Evolutionary conservation across 1,140 invertebrate species (phyloP).

Genomic region (Bombus superbus): DNA sequence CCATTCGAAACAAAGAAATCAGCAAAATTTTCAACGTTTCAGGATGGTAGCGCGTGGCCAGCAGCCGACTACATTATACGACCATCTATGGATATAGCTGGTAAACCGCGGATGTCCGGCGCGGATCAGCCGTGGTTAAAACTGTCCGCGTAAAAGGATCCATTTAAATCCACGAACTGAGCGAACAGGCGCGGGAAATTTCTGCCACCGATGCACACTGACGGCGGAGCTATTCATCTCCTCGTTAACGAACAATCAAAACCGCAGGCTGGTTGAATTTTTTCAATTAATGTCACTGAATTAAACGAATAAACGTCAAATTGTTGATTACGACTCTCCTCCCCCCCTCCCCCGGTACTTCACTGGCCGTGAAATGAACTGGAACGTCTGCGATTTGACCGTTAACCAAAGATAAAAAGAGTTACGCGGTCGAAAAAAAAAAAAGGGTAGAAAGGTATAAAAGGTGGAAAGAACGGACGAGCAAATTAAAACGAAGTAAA

Average conservation of each 20-base stretch:
- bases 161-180: constrained; percentile 63
- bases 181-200: constrained; percentile 52
- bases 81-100: constrained; percentile 57
- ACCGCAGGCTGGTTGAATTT: constrained; percentile 25
- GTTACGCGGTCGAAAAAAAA: too few relatives aligned
- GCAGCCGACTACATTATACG: constrained; percentile 57
- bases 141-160: constrained; percentile 64
- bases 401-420: neutral
- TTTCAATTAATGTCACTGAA: constrained; percentile 49
- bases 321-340: constrained; percentile 7
- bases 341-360: neutral
- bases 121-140: constrained; percentile 65
- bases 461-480: neutral
- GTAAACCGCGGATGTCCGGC: constrained; percentile 63
- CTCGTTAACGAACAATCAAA: constrained; percentile 59
- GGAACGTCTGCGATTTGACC: constrained; percentile 2
- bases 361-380: neutral
- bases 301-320: constrained; percentile 46
- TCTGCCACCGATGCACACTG: constrained; percentile 21
- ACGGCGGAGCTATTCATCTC: constrained; percentile 20
- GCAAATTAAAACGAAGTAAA: constrained; percentile 38
- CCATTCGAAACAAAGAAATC: neutral
- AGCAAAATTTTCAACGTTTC: constrained; percentile 10
- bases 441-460: constrained; percentile 15
- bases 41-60: constrained; percentile 14